A percentile compares a stretch with the other conserved stretches of the same genome.
These are phyloP conservation scores for Neolamprologus cancellatus DNA, from an alignment of 2,113 vertebrate species.

Conservation along the genomic window DNA sequence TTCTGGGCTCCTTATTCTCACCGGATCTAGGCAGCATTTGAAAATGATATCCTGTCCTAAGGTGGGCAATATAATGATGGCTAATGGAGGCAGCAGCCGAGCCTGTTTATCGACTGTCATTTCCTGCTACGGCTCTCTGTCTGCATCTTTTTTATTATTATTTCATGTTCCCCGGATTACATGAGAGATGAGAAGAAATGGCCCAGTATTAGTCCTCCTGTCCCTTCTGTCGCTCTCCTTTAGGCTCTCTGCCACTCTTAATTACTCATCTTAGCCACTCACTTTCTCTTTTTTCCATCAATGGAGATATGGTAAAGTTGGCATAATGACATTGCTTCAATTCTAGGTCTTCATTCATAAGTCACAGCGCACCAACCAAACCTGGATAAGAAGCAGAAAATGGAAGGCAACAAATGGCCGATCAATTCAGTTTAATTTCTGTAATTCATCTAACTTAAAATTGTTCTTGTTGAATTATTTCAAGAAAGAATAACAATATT, in stretches of 20 bases:
- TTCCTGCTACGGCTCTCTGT: slow-evolving; percentile 18
- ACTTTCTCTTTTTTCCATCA: neutral
- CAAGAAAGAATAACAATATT: neutral
- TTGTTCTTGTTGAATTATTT: neutral
- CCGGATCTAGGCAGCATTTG: neutral
- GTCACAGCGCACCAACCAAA: neutral
- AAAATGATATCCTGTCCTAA: slow-evolving; percentile 46
- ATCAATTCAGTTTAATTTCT: neutral
- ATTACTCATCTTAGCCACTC: neutral
- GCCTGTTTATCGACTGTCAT: slow-evolving; percentile 56
- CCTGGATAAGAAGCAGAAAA: neutral
- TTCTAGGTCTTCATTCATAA: neutral
- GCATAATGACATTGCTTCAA: neutral
- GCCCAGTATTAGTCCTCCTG: neutral
- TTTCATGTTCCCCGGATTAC: slow-evolving; percentile 1
- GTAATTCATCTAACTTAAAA: neutral
- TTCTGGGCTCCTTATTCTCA: slow-evolving; percentile 7
- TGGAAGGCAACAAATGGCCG: neutral
- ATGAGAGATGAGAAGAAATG: neutral
- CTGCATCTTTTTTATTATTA: neutral
- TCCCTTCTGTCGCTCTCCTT: neutral
- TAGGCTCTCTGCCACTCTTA: neutral
- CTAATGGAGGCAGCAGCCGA: slow-evolving; percentile 50
- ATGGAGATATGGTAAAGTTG: neutral
- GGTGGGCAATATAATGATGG: slow-evolving; percentile 44